Conservation (phyloP, 2,113 vertebrate species). For the Urocolius indicus region DNA sequence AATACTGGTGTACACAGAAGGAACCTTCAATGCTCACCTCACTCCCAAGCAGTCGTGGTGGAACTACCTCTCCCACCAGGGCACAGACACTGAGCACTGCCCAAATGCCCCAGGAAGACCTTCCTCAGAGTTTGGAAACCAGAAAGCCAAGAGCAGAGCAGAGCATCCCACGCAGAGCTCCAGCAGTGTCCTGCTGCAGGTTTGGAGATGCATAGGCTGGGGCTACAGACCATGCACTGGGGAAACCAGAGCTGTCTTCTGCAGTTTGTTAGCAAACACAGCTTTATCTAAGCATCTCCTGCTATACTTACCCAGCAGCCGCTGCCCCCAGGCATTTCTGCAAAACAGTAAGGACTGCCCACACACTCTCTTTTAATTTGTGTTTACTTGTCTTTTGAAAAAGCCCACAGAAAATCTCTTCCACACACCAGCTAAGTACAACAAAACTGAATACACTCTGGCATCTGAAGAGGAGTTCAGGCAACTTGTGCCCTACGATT, state of each 20-base stretch:
- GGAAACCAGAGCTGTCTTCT: slow-evolving; percentile 45
- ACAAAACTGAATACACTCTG: slow-evolving; percentile 44
- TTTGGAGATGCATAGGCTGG: not conserved
- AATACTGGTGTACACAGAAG: not conserved
- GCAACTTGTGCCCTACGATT: slow-evolving; percentile 23
- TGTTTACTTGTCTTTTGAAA: slow-evolving; percentile 33
- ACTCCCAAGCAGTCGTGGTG: not conserved
- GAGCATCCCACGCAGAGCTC: not conserved
- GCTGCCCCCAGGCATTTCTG: slow-evolving; percentile 8
- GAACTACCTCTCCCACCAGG: not conserved
- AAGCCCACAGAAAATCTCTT: slow-evolving; percentile 35
- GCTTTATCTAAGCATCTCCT: slow-evolving; percentile 25
- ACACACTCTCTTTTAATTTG: not conserved
- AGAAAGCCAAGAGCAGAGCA: not conserved
- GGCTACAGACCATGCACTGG: not conserved
- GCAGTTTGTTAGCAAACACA: slow-evolving; percentile 56
- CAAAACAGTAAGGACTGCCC: slow-evolving; percentile 7
- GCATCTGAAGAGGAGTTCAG: slow-evolving; percentile 57
- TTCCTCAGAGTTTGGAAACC: not conserved
- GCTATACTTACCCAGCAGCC: slow-evolving; percentile 25
- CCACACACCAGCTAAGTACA: slow-evolving; percentile 13
- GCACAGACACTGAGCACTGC: not conserved
- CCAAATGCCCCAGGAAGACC: too few relatives aligned
- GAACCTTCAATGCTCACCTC: not conserved
- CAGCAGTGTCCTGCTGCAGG: not conserved